phyloP scores from a whole-genome alignment of 2,888 invertebrate species.

The Sceliomorpha sp. region DNA sequence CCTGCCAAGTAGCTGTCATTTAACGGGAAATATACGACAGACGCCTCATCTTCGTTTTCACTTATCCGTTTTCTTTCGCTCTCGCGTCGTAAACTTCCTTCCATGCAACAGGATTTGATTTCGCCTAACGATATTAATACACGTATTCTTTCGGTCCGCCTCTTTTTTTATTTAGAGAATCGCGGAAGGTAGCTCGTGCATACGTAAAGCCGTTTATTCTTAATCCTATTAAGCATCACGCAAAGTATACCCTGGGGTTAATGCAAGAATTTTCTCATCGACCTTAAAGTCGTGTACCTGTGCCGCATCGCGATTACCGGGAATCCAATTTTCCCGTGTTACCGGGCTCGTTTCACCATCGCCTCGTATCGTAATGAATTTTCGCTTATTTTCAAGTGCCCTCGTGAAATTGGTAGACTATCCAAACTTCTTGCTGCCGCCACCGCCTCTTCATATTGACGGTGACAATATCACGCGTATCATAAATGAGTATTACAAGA shows the following conservation, averaged over 20 bases:
- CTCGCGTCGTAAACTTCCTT: background rate
- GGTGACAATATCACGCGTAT: constrained; percentile 12
- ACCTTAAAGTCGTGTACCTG: constrained; percentile 8
- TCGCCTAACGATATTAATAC: too few relatives aligned
- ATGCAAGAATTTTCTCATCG: constrained; percentile 33
- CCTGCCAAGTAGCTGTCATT: background rate
- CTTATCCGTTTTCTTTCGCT: constrained; percentile 7
- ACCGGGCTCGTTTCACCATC: constrained; percentile 15
- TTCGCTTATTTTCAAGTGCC: constrained; percentile 27
- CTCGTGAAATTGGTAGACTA: constrained; percentile 22
- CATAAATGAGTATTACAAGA: constrained; percentile 21
- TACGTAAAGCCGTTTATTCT: background rate
- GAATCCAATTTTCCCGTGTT: constrained; percentile 39
- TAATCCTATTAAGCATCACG: constrained; percentile 9
- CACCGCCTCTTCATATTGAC: constrained; percentile 24
- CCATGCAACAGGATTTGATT: too few relatives aligned
- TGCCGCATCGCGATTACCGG: constrained; percentile 29
- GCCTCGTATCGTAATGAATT: constrained; percentile 37
- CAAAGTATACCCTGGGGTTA: constrained; percentile 18
- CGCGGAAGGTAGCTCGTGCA: background rate
- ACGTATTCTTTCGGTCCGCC: too few relatives aligned
- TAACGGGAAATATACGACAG: background rate
- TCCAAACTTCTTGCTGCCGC: constrained; percentile 19
- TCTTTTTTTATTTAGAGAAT: too few relatives aligned
- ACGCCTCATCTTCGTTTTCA: constrained; percentile 6